Base-by-base conservation (phyloP, 2,113 vertebrate species). In the Thamnophis sirtalis region DNA sequence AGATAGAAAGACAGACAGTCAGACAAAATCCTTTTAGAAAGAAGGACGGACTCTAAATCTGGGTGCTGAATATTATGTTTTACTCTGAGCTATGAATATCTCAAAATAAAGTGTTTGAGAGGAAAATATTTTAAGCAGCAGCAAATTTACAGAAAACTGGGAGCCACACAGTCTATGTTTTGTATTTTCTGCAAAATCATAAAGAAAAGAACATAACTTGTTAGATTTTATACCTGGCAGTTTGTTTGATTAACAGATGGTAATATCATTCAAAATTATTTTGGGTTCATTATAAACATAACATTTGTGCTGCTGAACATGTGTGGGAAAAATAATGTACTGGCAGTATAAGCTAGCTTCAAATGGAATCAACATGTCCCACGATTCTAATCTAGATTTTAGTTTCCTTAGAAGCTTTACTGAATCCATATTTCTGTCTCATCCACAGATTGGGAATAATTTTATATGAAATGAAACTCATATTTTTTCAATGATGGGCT, bases 321-420 rank as follows among this genome's bases (percentile, higher is more conserved):
- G 43, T 93, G 85, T 58, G 63, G 43, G 38, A 24, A 54, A 22
- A 28, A 89, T 93, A 51, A 89, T 56, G 21, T 28, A 89, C 33
- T 55, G 60, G 60, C 56, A 50, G 24, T 49, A 33, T 28, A 4
- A 56, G 21, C 51, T 90, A 50, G 53, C 9, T 38, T 60, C 11
- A 91, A 84, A 89, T 50, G 51, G 56, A 55, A 51, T 68, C 86
- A 86, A 54, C 43, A 58, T 91, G 33, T 88, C 53, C 73, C 26
- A 5, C 50, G 17, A 43, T 68, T 58, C 55, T 51, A 56, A 60
- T 93, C 89, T 86, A 91, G 86, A 91, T 80, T 80, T 38, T 84
- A 50, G n/a, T 50, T 86, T 58, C 33, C 55, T 92, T 92, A 68
- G 86, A 93, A 89, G 84, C 33, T 60, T 84, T 86, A 87, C 58